Evolutionary conservation across 2,888 invertebrate genomes (phyloP).

Genomic region (Elegia similella): DNA sequence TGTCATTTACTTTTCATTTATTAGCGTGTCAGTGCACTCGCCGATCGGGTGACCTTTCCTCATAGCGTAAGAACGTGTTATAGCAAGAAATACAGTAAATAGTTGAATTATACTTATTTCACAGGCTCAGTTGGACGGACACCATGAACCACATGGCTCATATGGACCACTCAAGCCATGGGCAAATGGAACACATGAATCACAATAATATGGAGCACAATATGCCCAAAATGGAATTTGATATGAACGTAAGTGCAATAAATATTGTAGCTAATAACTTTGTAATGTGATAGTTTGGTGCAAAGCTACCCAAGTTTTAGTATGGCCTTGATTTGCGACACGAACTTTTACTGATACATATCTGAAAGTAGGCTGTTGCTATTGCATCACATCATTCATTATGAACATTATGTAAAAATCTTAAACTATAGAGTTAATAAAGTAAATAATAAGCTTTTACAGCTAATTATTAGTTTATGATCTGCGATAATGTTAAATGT

Average conservation of each 20-base stretch:
- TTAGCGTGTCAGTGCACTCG: not conserved
- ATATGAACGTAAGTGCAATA: slow-evolving; percentile 34
- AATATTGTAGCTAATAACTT: not conserved
- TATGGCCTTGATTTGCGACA: slow-evolving; percentile 6
- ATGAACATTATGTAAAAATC: not conserved
- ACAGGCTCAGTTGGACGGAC: not conserved
- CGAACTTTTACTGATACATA: slow-evolving; percentile 9
- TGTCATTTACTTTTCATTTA: not conserved
- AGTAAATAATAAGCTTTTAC: too few relatives aligned
- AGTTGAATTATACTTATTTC: not conserved
- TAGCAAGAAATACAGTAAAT: not conserved
- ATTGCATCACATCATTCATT: not conserved
- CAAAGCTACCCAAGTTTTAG: not conserved
- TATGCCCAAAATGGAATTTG: slow-evolving; percentile 32
- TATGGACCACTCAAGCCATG: slow-evolving; percentile 45
- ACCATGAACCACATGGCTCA: slow-evolving; percentile 31
- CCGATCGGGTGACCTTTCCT: slow-evolving; percentile 1
- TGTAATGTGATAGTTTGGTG: not conserved
- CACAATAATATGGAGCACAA: slow-evolving; percentile 28
- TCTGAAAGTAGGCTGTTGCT: slow-evolving; percentile 5
- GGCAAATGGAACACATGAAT: slow-evolving; percentile 32
- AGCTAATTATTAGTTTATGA: too few relatives aligned
- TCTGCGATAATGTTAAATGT: slow-evolving; percentile 13
- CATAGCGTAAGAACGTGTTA: not conserved
- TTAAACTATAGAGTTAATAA: too few relatives aligned